Evolutionary conservation across 2,113 vertebrate species (phyloP).

Genomic region (Pontoporia blainvillei): DNA sequence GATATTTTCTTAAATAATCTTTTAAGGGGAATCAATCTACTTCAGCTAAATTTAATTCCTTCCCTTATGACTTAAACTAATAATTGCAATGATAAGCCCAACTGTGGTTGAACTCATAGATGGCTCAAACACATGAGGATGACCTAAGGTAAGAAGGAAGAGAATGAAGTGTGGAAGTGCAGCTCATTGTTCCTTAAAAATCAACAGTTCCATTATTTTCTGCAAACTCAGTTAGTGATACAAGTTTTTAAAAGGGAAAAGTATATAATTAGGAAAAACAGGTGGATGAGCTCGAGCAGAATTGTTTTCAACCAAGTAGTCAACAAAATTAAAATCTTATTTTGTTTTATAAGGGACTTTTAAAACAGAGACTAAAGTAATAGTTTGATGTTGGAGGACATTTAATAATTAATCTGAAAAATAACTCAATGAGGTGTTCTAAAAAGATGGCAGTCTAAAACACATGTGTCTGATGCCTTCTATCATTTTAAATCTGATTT

Average conservation of each 20-base stretch:
- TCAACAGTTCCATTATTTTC: not conserved
- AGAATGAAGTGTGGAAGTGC: not conserved
- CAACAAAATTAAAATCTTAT: slow-evolving; percentile 22
- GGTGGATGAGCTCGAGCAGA: not conserved
- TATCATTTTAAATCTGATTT: not conserved
- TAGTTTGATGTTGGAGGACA: not conserved
- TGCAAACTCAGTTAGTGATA: not conserved
- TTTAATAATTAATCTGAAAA: not conserved
- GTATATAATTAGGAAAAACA: not conserved
- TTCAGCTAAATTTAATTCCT: not conserved
- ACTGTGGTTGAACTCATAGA: not conserved
- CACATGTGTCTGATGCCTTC: not conserved
- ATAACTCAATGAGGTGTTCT: not conserved
- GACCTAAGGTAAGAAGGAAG: not conserved
- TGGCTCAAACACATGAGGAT: not conserved
- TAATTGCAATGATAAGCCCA: not conserved
- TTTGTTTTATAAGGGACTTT: not conserved
- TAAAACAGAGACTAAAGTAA: not conserved
- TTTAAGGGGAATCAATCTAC: not conserved
- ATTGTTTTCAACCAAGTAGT: not conserved
- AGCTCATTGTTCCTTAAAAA: not conserved
- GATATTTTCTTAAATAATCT: not conserved
- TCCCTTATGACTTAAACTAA: not conserved
- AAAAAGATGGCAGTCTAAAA: not conserved
- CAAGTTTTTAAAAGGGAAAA: not conserved